These are phyloP conservation scores for Pterophyllum scalare DNA, from an alignment of 2,113 vertebrate species.

Conservation along the genomic window DNA sequence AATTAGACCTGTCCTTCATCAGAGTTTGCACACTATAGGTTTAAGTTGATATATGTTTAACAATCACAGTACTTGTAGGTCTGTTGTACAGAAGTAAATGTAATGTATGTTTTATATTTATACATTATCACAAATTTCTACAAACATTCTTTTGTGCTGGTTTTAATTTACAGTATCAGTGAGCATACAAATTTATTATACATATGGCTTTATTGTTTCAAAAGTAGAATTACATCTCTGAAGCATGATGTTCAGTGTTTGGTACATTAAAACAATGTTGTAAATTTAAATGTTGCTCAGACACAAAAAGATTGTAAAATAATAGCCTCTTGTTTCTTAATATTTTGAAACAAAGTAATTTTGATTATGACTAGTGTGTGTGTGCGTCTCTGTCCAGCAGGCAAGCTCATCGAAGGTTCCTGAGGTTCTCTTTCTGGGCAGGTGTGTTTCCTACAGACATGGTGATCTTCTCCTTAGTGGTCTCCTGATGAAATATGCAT, in stretches of 20 bases:
- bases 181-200: slow-evolving; percentile 71
- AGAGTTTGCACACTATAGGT: slow-evolving; percentile 64
- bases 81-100: slow-evolving; percentile 76
- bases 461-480: slow-evolving; percentile 51
- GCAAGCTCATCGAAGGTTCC: not conserved
- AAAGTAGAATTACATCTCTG: slow-evolving; percentile 3
- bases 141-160: slow-evolving; percentile 44
- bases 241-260: not conserved
- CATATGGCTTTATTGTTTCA: slow-evolving; percentile 60
- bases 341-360: not conserved
- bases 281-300: not conserved
- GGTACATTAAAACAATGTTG: not conserved
- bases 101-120: slow-evolving; percentile 84
- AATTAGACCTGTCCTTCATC: slow-evolving; percentile 68
- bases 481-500: slow-evolving; percentile 73
- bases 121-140: slow-evolving; percentile 83
- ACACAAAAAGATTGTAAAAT: not conserved
- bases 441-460: slow-evolving; percentile 4
- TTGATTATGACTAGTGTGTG: not conserved
- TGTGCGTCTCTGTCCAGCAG: not conserved
- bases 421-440: slow-evolving; percentile 15
- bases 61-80: slow-evolving; percentile 69
- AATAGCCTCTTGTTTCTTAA: not conserved
- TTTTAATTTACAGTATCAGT: slow-evolving; percentile 28
- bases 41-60: slow-evolving; percentile 61